phyloP scores from a whole-genome alignment of 2,888 invertebrate species.

The Brassicogethes aeneus region DNA sequence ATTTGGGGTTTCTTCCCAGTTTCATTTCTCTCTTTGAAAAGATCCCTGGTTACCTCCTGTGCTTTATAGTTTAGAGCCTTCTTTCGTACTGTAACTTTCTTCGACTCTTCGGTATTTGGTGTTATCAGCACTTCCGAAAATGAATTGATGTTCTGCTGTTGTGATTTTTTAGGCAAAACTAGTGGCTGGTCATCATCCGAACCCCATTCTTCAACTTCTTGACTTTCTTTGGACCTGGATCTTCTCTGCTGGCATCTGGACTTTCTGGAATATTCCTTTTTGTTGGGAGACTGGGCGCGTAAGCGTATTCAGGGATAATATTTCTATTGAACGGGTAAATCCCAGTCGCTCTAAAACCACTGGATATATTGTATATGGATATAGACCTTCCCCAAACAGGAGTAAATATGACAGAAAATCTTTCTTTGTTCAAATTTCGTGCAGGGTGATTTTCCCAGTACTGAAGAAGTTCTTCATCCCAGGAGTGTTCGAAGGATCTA shows the following conservation, averaged over 20 bases:
- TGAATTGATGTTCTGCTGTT: neutral
- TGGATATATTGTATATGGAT: constrained; percentile 19
- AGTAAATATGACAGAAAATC: constrained; percentile 21
- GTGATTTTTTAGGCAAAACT: constrained; percentile 2
- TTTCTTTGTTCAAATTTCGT: constrained; percentile 24
- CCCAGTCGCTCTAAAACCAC: constrained; percentile 10
- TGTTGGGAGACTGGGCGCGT: constrained; percentile 15
- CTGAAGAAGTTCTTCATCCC: constrained; percentile 28
- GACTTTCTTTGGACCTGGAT: constrained; percentile 3
- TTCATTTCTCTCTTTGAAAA: constrained; percentile 6
- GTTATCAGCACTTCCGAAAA: constrained; percentile 2
- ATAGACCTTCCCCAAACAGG: constrained; percentile 23
- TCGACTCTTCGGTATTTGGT: constrained; percentile 3
- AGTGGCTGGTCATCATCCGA: constrained; percentile 6
- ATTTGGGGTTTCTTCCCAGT: too few relatives aligned
- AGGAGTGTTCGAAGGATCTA: constrained; percentile 27
- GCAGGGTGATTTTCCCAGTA: constrained; percentile 23
- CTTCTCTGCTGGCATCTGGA: constrained; percentile 1
- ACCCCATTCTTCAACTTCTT: constrained; percentile 4
- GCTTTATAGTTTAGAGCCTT: constrained; percentile 11
- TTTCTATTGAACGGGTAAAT: constrained; percentile 22
- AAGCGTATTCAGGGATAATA: constrained; percentile 23
- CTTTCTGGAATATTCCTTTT: too few relatives aligned
- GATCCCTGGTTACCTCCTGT: constrained; percentile 9
- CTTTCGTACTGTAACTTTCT: constrained; percentile 3